Evolutionary conservation across 2,888 invertebrate genomes (phyloP), one percentile per base, ranked within the genome.

Genomic region (Aphidoletes aphidimyza): DNA sequence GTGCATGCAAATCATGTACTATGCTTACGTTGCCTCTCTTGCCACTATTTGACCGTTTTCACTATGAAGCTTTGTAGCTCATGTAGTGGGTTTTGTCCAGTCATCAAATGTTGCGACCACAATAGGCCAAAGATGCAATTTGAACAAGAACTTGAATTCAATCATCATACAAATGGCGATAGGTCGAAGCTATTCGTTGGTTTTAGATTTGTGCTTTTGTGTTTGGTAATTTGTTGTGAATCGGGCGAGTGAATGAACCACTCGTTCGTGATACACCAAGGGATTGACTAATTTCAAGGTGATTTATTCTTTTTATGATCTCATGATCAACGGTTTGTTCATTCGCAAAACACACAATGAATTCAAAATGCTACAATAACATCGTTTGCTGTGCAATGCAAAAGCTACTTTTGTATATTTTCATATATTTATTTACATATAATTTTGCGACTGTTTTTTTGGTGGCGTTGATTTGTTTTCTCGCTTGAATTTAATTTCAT

Each of bases 271-370:
- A 69, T 17, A 69, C 26, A 69, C 0, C 69, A 30, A 26, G 3
- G 69, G 69, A 69, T 69, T 11, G 69, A 69, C 30, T 69, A 11
- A 69, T 69, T 69, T 69, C 69, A 69, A 69, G 69, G 69, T 69
- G 30, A 30, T 69, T 69, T 69, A 3, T 30, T 69, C 14, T 14
- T 30, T 5, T 11, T 37, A 37, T 81, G 81, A 81, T 81, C 81
- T 81, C 81, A 81, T 81, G n/a, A 81, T n/a, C 37, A n/a, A 8
- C 34, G 14, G 42, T 42, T 26, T 69, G 30, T n/a, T 5, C 30
- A 14, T 30, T 69, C 14, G 69, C 34, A 69, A 69, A 14, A 69
- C 5, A 54, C 14, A 30, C 11, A 54, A 54, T 3, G 42, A 42
- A 42, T 34, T 5, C 30, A 69, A 30, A 69, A 42, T 42, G 34